Base-by-base conservation (phyloP, 2,797 vertebrate species). In the Fistularia commersonii region DNA sequence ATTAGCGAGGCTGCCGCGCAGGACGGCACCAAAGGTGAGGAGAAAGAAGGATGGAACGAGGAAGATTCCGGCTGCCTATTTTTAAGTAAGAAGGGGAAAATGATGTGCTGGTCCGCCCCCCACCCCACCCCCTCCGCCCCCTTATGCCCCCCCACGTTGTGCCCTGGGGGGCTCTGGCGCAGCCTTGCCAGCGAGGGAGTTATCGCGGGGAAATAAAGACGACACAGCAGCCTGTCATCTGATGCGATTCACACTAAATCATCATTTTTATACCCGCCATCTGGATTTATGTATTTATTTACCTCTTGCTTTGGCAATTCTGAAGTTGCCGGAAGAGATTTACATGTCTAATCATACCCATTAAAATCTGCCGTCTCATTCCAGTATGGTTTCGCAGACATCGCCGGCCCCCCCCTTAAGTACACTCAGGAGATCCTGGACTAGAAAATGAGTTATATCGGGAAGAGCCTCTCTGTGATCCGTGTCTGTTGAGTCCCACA, bases 1-100 rank as follows among this genome's bases (percentile, higher is more conserved):
- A 81, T 90, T 89, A 88, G 49, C 59, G 51, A 41, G 59, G 66
- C 23, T 40, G 57, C 44, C 0, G 39, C 15, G 46, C 13, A 37
- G 34, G 57, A 52, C n/a, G n/a, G n/a, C n/a, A n/a, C n/a, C n/a
- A n/a, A 54, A 46, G 45, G 48, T 32, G 36, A 47, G n/a, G n/a
- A n/a, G n/a, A n/a, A n/a, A n/a, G n/a, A n/a, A n/a, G n/a, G n/a
- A n/a, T n/a, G n/a, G n/a, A n/a, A n/a, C n/a, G n/a, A n/a, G n/a
- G n/a, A n/a, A n/a, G n/a, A n/a, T n/a, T n/a, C n/a, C n/a, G n/a
- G n/a, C n/a, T n/a, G n/a, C n/a, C n/a, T n/a, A n/a, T n/a, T n/a
- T n/a, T n/a, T n/a, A n/a, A n/a, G n/a, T n/a, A n/a, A n/a, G n/a
- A n/a, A n/a, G n/a, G n/a, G n/a, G n/a, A n/a, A n/a, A n/a, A n/a